phyloP scores from a whole-genome alignment of 2,888 invertebrate species.

The Shargacucullia verbasci region DNA sequence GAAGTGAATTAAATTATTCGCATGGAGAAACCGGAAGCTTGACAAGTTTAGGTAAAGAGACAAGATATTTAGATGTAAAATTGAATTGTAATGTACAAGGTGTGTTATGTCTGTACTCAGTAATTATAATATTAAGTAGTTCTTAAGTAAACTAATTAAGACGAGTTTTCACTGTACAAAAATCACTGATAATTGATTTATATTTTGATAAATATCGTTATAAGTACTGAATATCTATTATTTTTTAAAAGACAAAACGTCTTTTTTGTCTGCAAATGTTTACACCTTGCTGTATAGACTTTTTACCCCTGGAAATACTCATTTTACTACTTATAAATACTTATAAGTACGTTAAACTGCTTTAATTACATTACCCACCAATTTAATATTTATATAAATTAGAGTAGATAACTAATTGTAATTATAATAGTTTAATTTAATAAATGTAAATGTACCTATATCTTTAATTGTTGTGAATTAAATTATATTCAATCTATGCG shows the following conservation, averaged over 20 bases:
- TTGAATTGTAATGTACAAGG: background rate
- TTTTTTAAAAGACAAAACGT: too few species aligned
- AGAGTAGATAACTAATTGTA: background rate
- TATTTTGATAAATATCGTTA: too few species aligned
- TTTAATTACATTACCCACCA: constrained; percentile 52
- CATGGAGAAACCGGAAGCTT: background rate
- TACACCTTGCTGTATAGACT: too few species aligned
- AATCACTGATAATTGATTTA: too few species aligned
- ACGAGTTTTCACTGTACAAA: constrained; percentile 24
- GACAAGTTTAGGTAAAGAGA: too few species aligned
- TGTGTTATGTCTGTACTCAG: background rate
- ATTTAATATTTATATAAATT: constrained; percentile 32
- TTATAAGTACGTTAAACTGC: constrained; percentile 22
- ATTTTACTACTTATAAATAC: too few species aligned
- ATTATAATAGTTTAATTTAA: background rate
- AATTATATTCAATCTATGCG: background rate
- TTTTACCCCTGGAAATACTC: too few species aligned
- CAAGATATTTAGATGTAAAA: background rate
- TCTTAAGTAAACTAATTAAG: constrained; percentile 3
- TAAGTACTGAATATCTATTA: too few species aligned
- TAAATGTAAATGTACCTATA: constrained; percentile 5
- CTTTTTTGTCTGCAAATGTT: too few species aligned
- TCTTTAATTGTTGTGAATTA: constrained; percentile 10
- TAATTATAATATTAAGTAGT: background rate
- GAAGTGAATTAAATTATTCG: constrained; percentile 35